Conservation (phyloP, 2,113 vertebrate genomes). For the Atrichornis clamosus region DNA sequence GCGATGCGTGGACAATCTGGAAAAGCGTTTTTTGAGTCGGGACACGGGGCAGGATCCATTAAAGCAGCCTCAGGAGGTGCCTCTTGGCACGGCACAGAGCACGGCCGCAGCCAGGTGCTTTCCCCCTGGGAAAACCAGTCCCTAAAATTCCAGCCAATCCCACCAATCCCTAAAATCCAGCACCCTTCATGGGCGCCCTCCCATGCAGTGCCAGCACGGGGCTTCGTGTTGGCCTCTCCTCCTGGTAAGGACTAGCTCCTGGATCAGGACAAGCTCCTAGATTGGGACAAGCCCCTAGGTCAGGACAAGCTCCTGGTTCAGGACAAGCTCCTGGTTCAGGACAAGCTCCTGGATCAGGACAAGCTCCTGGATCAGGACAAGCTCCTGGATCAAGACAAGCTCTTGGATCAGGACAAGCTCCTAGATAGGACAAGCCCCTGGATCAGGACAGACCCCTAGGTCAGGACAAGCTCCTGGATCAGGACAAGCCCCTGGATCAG, state of each 20-base stretch:
- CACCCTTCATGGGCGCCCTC: rapidly evolving
- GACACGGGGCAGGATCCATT: constrained; percentile 55
- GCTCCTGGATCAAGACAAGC: too few relatives aligned
- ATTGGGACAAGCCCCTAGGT: too few relatives aligned
- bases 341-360: too few relatives aligned
- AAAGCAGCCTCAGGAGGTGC: constrained; percentile 53
- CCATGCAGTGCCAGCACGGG: rapidly evolving
- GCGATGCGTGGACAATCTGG: neutral
- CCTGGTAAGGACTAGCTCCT: neutral
- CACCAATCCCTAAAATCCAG: neutral
- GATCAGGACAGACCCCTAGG: too few relatives aligned
- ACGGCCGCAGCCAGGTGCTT: neutral
- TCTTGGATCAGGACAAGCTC: too few relatives aligned
- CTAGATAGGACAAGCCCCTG: too few relatives aligned
- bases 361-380: too few relatives aligned
- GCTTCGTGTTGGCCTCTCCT: neutral
- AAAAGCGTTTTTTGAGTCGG: neutral
- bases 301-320: too few relatives aligned
- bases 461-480: too few relatives aligned
- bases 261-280: neutral
- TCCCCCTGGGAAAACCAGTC: neutral
- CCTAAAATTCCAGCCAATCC: neutral
- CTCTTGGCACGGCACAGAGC: neutral
- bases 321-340: too few relatives aligned
- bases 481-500: neutral